Evolutionary conservation across 1,140 invertebrate genomes (phyloP).

Genomic region (Ceratina japonica): DNA sequence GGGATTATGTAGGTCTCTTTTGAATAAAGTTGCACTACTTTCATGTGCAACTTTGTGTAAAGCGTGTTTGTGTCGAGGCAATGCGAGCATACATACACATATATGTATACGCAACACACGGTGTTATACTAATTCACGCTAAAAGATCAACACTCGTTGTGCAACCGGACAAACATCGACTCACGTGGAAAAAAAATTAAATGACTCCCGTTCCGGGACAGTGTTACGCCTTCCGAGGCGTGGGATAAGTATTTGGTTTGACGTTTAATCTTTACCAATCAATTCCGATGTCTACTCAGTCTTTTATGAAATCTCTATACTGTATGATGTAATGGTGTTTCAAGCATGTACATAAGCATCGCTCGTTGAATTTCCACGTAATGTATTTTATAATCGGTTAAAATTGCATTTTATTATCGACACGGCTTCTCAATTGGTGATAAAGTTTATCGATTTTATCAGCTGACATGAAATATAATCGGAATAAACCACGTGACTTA

Average conservation of each 20-base stretch:
- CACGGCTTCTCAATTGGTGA: background rate
- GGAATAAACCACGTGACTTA: background rate
- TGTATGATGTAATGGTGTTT: no score
- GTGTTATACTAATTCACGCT: slow-evolving; percentile 27
- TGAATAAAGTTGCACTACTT: background rate
- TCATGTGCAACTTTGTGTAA: background rate
- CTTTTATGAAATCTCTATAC: no score
- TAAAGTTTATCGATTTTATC: slow-evolving; percentile 9
- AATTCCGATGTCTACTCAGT: no score
- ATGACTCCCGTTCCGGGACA: background rate
- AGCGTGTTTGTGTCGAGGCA: background rate
- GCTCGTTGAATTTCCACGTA: background rate
- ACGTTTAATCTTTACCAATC: background rate
- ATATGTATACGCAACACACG: background rate
- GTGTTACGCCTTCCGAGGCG: background rate
- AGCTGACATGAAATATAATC: background rate
- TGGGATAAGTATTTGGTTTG: background rate
- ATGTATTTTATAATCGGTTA: background rate
- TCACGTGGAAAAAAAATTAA: slow-evolving; percentile 14
- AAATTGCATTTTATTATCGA: background rate
- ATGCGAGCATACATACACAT: no score
- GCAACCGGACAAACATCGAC: slow-evolving; percentile 19
- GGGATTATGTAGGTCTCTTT: background rate
- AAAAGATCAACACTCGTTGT: slow-evolving; percentile 31
- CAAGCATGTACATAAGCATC: no score